A percentile compares a stretch with the other conserved stretches of the same genome.
phyloP scores from a whole-genome alignment of 2,888 invertebrate species.

The Rutpela maculata region DNA sequence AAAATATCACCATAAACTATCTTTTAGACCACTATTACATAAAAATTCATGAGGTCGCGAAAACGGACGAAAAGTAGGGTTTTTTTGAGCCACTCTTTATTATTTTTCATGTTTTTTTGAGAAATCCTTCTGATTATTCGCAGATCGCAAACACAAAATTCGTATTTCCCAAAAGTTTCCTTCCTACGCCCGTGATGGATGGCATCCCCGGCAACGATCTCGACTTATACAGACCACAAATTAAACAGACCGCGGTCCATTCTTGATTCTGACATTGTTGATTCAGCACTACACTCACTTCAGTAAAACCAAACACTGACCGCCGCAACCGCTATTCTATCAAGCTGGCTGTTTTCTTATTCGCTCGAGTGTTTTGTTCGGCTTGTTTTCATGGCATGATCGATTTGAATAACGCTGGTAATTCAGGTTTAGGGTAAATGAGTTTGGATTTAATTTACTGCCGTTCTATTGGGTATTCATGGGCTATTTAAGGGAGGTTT shows the following conservation, averaged over 20 bases:
- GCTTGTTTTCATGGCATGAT: slow-evolving; percentile 27
- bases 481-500: slow-evolving; percentile 31
- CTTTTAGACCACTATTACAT: no score
- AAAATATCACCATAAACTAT: no score
- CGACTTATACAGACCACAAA: slow-evolving; percentile 24
- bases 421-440: slow-evolving; percentile 28
- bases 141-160: background rate
- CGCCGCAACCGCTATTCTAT: slow-evolving; percentile 11
- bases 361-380: slow-evolving; percentile 32
- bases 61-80: no score
- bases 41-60: no score
- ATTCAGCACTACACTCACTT: slow-evolving; percentile 26
- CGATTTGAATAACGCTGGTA: slow-evolving; percentile 30
- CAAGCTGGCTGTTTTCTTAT: slow-evolving; percentile 31
- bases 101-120: no score
- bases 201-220: background rate
- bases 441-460: slow-evolving; percentile 35
- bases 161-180: background rate
- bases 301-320: slow-evolving; percentile 9
- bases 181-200: background rate
- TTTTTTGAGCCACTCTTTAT: no score
- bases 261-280: slow-evolving; percentile 23
- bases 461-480: slow-evolving; percentile 26
- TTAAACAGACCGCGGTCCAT: background rate
- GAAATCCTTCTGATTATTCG: no score